These are phyloP conservation scores for Gadus macrocephalus DNA, from an alignment of 2,113 vertebrate genomes.

Conservation along the genomic window DNA sequence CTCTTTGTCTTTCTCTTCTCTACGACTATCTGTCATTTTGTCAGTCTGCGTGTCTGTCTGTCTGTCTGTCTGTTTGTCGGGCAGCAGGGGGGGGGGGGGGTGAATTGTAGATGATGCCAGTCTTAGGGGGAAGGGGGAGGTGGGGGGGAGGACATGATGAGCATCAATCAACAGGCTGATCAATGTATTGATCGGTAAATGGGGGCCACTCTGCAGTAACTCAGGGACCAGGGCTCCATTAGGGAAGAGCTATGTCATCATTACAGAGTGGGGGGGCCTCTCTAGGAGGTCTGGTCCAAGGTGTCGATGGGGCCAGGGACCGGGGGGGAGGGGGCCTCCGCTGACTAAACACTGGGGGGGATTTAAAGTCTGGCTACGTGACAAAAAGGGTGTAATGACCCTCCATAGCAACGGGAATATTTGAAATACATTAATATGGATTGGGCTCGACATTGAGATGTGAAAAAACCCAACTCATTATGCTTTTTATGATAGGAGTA, in stretches of 20 bases:
- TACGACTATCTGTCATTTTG: not conserved
- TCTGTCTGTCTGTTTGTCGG: not conserved
- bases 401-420: too few species aligned
- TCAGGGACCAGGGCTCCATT: conserved; percentile 63
- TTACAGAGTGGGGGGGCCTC: conserved; percentile 41
- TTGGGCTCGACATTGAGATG: too few species aligned
- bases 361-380: too few species aligned
- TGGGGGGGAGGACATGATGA: conserved; percentile 27
- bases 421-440: too few species aligned
- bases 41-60: not conserved
- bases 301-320: too few species aligned
- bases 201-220: conserved; percentile 59
- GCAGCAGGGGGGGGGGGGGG: conserved; percentile 20
- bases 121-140: conserved; percentile 40
- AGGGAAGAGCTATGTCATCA: conserved; percentile 69
- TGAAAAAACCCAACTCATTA: too few species aligned
- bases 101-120: conserved; percentile 16
- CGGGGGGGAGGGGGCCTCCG: not conserved
- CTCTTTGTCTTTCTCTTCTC: not conserved
- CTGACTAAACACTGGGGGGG: too few species aligned
- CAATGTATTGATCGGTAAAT: conserved; percentile 67
- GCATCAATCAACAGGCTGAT: conserved; percentile 56
- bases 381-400: too few species aligned
- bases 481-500: too few species aligned
- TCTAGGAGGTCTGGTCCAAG: too few species aligned